A percentile compares a stretch with the other conserved stretches of the same genome.
These are phyloP conservation scores for Unio pictorum DNA, from an alignment of 2,888 invertebrate genomes.

Conservation along the genomic window DNA sequence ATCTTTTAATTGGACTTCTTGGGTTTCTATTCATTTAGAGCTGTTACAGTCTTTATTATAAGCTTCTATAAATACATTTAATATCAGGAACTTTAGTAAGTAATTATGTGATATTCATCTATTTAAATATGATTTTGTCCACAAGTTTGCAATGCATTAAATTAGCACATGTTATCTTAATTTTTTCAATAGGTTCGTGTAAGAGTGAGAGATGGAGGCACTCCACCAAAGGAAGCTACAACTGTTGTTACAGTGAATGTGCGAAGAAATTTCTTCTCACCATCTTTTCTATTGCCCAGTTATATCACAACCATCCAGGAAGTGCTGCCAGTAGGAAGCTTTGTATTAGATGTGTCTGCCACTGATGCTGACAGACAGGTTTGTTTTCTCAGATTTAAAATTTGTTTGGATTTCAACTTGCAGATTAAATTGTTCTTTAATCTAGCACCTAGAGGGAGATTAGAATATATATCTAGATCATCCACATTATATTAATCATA, in stretches of 20 bases:
- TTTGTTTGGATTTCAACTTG: constrained; percentile 1
- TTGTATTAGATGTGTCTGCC: constrained; percentile 44
- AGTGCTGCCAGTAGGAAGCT: constrained; percentile 14
- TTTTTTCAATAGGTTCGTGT: constrained; percentile 30
- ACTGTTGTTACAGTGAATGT: constrained; percentile 46
- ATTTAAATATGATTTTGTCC: no score
- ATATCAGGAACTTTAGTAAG: no score
- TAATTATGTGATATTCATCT: no score
- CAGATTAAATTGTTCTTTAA: constrained; percentile 3
- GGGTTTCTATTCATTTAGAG: no score
- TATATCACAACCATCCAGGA: constrained; percentile 26
- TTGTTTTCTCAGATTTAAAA: not conserved
- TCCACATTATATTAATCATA: no score
- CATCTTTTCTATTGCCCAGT: constrained; percentile 23
- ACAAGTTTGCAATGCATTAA: no score
- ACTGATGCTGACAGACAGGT: constrained; percentile 50
- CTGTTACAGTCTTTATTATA: no score
- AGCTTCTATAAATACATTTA: no score
- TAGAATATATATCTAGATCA: no score
- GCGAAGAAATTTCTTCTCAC: constrained; percentile 50
- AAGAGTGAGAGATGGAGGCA: constrained; percentile 46
- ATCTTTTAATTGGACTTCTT: no score
- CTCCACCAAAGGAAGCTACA: constrained; percentile 23
- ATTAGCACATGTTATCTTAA: not conserved
- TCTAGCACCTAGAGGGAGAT: no score